Evolutionary conservation across 2,797 vertebrate species (phyloP), one percentile per base, ranked within the genome.

Genomic region (Sebastes aleutianus): DNA sequence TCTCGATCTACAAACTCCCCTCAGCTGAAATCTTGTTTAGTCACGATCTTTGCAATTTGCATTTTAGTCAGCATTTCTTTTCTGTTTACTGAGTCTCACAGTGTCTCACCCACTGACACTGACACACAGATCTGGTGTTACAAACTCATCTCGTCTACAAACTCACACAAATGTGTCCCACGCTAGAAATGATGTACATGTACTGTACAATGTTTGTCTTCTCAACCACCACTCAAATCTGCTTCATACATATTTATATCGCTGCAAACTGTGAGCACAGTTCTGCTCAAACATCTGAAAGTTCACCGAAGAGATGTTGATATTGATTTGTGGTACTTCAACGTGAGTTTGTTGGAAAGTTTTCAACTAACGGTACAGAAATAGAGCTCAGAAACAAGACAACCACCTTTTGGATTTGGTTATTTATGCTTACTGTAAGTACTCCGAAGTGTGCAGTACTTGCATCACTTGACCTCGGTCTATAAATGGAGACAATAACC

Each of bases 51-150:
- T 70, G 24, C 16, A 0, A 3, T 6, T 32, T 73, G 22, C 20
- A 58, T 78, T 54, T 76, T 0, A 70, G 31, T 74, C 68, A 14
- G 62, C 53, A 8, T 70, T 59, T 73, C 14, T 78, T 73, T 74
- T 36, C 65, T 73, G 72, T 86, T 76, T 29, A 32, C 70, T 56
- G 27, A 24, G 63, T 63, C 16, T 67, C n/a, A 12, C 39, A n/a
- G 32, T 32, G 0, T 24, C 47, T 71, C 39, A 26, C 13, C 53
- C 56, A 9, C 3, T 70, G 58, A 70, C 64, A 65, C 34, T 34
- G 18, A 65, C 39, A 53, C 59, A 68, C 16, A 2, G 67, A 36
- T 62, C 50, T 14, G 3, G 16, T 0, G 65, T 9, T 26, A 36
- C 72, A 57, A 24, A 27, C 3, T 13, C 32, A n/a, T 36, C 62